Evolutionary conservation across 2,113 vertebrate species (phyloP).

Genomic region (Cariama cristata): DNA sequence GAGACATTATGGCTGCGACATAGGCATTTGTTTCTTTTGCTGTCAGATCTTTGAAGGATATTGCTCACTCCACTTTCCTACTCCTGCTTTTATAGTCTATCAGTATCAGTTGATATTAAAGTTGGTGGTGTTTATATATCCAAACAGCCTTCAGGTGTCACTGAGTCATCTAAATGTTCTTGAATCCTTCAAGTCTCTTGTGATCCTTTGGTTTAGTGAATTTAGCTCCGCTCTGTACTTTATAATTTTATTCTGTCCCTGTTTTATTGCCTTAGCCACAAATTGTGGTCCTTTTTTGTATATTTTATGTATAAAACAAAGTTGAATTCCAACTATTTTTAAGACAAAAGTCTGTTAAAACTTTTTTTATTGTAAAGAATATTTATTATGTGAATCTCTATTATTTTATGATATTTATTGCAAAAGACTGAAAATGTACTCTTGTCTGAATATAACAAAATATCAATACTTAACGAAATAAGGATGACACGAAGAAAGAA

Average conservation of each 20-base stretch:
- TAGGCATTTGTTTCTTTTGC: background rate
- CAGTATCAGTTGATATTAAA: slow-evolving; percentile 60
- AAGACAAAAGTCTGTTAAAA: slow-evolving; percentile 96
- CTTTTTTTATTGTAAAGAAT: slow-evolving; percentile 98
- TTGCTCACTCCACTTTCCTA: background rate
- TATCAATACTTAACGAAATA: slow-evolving; percentile 98
- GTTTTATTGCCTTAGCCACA: slow-evolving; percentile 84
- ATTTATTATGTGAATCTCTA: slow-evolving; percentile 99
- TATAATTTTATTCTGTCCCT: slow-evolving; percentile 76
- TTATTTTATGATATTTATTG: slow-evolving; percentile 99
- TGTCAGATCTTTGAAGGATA: slow-evolving; percentile 59
- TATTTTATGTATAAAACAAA: slow-evolving; percentile 95
- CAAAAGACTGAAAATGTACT: slow-evolving; percentile 97
- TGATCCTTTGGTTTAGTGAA: slow-evolving; percentile 51
- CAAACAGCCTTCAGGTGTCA: slow-evolving; percentile 57
- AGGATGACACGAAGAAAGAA: slow-evolving; percentile 91
- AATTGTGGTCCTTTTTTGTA: slow-evolving; percentile 88
- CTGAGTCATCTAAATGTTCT: slow-evolving; percentile 60
- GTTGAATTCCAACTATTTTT: slow-evolving; percentile 98
- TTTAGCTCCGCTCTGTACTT: slow-evolving; percentile 74
- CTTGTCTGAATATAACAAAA: slow-evolving; percentile 99
- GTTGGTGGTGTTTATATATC: slow-evolving; percentile 64
- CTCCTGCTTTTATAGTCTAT: slow-evolving; percentile 7
- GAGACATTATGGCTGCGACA: slow-evolving; percentile 56
- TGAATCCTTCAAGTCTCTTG: slow-evolving; percentile 46